These are phyloP conservation scores for Herpetotheres cachinnans DNA, from an alignment of 2,113 vertebrate species.

Conservation along the genomic window DNA sequence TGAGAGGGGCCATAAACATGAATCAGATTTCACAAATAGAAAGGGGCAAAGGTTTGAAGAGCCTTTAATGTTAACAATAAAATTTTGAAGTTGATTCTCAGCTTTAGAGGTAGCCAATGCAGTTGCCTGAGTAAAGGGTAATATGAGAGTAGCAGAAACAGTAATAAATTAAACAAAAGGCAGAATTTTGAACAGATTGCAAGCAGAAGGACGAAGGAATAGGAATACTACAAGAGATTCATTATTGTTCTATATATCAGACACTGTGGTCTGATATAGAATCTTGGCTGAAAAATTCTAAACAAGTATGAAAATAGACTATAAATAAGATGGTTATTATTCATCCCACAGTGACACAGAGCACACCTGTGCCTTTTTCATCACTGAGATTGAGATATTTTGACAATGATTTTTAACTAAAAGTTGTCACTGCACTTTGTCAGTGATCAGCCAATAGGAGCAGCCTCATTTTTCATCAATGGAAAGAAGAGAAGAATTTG, in stretches of 20 bases:
- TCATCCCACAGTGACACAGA: neutral
- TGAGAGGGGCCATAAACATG: constrained; percentile 32
- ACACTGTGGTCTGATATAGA: neutral
- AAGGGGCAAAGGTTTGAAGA: constrained; percentile 48
- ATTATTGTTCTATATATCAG: neutral
- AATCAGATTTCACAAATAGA: constrained; percentile 57
- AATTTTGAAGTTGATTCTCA: constrained; percentile 51
- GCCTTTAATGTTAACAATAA: constrained; percentile 62
- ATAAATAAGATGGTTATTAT: neutral
- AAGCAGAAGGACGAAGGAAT: neutral
- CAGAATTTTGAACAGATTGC: constrained; percentile 26
- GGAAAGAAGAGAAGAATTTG: neutral
- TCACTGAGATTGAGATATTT: constrained; percentile 47
- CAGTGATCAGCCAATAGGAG: neutral
- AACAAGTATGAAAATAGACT: neutral
- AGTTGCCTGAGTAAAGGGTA: constrained; percentile 9
- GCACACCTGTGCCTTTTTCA: neutral
- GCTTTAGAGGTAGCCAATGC: constrained; percentile 18
- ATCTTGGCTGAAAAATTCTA: neutral
- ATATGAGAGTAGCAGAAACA: constrained; percentile 22
- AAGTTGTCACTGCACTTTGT: neutral
- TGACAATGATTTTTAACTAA: constrained; percentile 28
- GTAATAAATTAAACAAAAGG: constrained; percentile 34
- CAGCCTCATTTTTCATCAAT: neutral
- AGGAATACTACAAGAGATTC: neutral